phyloP scores from a whole-genome alignment of 2,888 invertebrate genomes.

The Chrysomela aeneicollis region DNA sequence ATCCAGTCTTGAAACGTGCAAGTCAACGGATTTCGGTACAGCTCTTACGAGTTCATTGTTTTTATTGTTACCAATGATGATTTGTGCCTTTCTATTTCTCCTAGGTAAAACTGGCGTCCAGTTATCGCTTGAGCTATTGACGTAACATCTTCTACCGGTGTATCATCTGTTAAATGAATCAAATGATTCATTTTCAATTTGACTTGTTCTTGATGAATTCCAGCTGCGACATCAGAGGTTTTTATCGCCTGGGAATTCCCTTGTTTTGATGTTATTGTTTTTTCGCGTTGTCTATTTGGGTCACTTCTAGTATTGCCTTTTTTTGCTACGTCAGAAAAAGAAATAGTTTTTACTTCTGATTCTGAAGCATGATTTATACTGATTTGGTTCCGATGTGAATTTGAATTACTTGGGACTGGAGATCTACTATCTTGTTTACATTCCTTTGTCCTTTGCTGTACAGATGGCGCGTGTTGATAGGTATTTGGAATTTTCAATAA shows the following conservation, averaged over 20 bases:
- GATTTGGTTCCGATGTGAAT: background rate
- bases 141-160: background rate
- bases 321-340: background rate
- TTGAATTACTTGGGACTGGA: background rate
- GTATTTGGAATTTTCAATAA: background rate
- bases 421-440: background rate
- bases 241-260: conserved; percentile 11
- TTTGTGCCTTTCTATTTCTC: background rate
- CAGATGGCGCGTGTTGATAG: conserved; percentile 6
- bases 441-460: background rate
- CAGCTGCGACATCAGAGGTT: conserved; percentile 4
- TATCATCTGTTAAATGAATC: background rate
- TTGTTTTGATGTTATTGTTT: background rate
- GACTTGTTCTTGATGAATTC: background rate
- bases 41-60: conserved; percentile 1
- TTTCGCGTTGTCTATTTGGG: background rate
- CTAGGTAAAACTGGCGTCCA: conserved; percentile 5
- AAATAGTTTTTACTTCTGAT: conserved; percentile 1
- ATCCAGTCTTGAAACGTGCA: background rate
- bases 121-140: background rate
- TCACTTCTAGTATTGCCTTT: background rate
- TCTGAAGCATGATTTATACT: background rate
- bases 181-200: background rate
- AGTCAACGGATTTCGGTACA: background rate
- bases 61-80: background rate